phyloP scores from a whole-genome alignment of 92 coral and sea anemone genomes.

The Porites cylindrica region DNA sequence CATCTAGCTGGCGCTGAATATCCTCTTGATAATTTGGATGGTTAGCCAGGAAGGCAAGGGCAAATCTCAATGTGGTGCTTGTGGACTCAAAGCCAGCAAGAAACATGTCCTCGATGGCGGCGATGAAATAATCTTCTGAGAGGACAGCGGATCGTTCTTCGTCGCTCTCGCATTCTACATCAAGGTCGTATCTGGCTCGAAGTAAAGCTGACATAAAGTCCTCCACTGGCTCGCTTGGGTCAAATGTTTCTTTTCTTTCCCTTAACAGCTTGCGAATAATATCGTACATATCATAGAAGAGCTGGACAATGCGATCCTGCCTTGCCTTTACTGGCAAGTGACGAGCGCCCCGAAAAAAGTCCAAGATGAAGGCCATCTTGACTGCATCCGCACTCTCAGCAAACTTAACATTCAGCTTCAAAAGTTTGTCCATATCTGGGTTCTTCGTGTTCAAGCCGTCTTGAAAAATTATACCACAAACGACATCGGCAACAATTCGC shows the following conservation, averaged over 20 bases:
- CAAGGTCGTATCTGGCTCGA: background rate
- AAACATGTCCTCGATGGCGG: slow-evolving; percentile 55
- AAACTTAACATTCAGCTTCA: background rate
- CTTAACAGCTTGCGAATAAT: slow-evolving; percentile 7
- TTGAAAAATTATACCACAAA: slow-evolving; percentile 65
- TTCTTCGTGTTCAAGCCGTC: slow-evolving; percentile 55
- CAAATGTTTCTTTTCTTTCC: slow-evolving; percentile 22
- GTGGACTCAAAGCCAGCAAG: slow-evolving; percentile 44
- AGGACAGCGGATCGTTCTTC: slow-evolving; percentile 35
- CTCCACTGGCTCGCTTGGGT: background rate
- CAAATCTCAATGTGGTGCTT: slow-evolving; percentile 49
- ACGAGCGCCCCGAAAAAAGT: background rate
- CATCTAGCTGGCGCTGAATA: slow-evolving; percentile 38
- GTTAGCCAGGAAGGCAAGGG: slow-evolving; percentile 14
- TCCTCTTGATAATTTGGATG: slow-evolving; percentile 34
- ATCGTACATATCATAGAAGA: background rate
- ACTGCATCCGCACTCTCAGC: background rate
- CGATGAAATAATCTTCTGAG: slow-evolving; percentile 30
- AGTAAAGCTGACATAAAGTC: slow-evolving; percentile 24
- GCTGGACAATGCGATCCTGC: background rate
- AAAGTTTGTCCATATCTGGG: slow-evolving; percentile 42
- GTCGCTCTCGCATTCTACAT: background rate
- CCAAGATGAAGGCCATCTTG: background rate
- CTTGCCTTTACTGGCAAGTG: slow-evolving; percentile 5
- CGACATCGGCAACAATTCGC: slow-evolving; percentile 65